Evolutionary conservation across 1,140 invertebrate species (phyloP).

Genomic region (Arctopsyche grandis): DNA sequence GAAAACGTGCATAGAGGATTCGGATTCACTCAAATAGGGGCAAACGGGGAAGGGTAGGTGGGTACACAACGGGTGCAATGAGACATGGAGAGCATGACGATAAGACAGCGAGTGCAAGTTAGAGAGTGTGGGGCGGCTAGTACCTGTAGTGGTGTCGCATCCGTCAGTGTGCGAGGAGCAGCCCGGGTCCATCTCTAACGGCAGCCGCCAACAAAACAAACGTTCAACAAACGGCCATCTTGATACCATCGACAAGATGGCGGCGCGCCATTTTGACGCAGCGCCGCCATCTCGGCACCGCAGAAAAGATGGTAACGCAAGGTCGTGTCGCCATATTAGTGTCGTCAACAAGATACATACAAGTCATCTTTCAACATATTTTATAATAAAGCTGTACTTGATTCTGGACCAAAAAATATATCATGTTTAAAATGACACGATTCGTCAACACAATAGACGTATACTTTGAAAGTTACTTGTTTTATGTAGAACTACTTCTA

Average conservation of each 20-base stretch:
- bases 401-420: too few relatives aligned
- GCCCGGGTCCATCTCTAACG: slow-evolving; percentile 74
- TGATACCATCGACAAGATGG: neutral
- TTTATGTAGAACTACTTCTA: too few relatives aligned
- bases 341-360: neutral
- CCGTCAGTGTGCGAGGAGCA: slow-evolving; percentile 82
- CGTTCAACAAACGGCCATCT: slow-evolving; percentile 50
- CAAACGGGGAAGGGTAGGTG: neutral
- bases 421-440: too few relatives aligned
- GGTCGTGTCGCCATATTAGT: neutral
- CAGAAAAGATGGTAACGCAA: neutral
- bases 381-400: too few relatives aligned
- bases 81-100: neutral
- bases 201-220: slow-evolving; percentile 52
- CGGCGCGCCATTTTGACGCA: neutral
- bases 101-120: neutral
- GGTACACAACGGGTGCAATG: slow-evolving; percentile 4
- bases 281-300: neutral
- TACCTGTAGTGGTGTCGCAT: slow-evolving; percentile 85
- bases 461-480: too few relatives aligned
- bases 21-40: neutral
- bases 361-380: too few relatives aligned
- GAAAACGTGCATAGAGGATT: slow-evolving; percentile 24
- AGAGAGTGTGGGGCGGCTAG: slow-evolving; percentile 37
- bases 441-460: too few relatives aligned